Evolutionary conservation across 2,888 invertebrate species (phyloP).

Genomic region (Drosophila maculinotata): DNA sequence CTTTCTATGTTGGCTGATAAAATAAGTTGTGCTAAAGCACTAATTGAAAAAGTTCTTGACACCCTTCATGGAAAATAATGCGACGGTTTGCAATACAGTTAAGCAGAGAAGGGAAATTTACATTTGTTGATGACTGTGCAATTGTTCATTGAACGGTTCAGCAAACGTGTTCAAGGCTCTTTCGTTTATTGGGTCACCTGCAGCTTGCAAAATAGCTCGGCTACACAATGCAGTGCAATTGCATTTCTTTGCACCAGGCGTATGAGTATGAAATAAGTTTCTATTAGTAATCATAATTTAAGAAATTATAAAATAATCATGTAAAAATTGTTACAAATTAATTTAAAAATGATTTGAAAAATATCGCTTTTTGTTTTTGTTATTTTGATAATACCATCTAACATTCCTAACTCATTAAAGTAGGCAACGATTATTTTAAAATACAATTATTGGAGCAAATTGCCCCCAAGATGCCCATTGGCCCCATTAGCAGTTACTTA

Average conservation of each 20-base stretch:
- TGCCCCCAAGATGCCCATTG: not conserved
- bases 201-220: conserved; percentile 21
- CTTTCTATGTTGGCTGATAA: not conserved
- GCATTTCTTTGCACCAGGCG: conserved; percentile 13
- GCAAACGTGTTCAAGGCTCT: conserved; percentile 67
- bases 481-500: not conserved
- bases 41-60: conserved; percentile 68
- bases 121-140: conserved; percentile 51
- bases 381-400: too few relatives aligned
- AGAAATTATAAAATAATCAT: not conserved
- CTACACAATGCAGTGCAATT: not conserved
- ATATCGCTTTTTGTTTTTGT: too few relatives aligned
- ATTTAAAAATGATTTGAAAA: too few relatives aligned
- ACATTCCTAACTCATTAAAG: too few relatives aligned
- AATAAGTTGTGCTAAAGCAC: not conserved
- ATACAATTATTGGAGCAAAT: not conserved
- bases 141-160: conserved; percentile 53
- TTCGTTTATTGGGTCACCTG: conserved; percentile 61
- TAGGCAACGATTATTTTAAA: not conserved
- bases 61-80: conserved; percentile 13
- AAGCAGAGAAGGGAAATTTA: conserved; percentile 22
- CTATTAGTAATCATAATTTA: not conserved
- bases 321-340: too few relatives aligned
- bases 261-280: not conserved
- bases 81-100: conserved; percentile 18